phyloP scores from a whole-genome alignment of 2,113 vertebrate genomes.

The Mustela nigripes region DNA sequence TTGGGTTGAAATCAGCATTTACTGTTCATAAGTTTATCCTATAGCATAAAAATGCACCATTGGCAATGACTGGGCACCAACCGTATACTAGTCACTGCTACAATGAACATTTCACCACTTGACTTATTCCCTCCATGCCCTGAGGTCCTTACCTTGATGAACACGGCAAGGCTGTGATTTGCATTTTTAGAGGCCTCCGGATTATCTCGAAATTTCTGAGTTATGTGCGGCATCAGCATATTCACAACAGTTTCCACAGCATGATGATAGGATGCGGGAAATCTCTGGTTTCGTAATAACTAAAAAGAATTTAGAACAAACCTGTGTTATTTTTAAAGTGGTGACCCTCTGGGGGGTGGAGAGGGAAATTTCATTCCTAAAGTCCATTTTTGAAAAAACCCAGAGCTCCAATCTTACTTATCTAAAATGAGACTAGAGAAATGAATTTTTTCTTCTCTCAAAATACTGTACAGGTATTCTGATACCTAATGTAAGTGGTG shows the following conservation, averaged over 20 bases:
- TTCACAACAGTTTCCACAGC: slow-evolving; percentile 98
- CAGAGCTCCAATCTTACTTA: background rate
- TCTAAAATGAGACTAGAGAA: background rate
- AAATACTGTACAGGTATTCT: background rate
- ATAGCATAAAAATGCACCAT: background rate
- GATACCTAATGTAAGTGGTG: background rate
- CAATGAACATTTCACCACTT: background rate
- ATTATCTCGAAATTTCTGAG: slow-evolving; percentile 98
- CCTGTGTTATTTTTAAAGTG: slow-evolving; percentile 52
- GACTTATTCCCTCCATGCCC: rapidly evolving
- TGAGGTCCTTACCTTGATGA: slow-evolving; percentile 93
- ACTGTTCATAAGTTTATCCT: background rate
- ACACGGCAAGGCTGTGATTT: slow-evolving; percentile 97
- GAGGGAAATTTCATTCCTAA: background rate
- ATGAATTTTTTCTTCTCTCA: background rate
- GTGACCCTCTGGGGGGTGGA: background rate
- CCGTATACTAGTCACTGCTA: background rate
- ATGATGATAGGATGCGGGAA: slow-evolving; percentile 96
- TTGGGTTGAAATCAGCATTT: background rate
- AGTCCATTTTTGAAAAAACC: background rate
- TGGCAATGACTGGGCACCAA: background rate
- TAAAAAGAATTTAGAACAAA: slow-evolving; percentile 80
- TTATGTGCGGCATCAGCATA: slow-evolving; percentile 98
- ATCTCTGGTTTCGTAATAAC: slow-evolving; percentile 97
- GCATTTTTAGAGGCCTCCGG: slow-evolving; percentile 97